Base-by-base conservation (phyloP, 2,113 vertebrate genomes). In the Thunnus maccoyii region DNA sequence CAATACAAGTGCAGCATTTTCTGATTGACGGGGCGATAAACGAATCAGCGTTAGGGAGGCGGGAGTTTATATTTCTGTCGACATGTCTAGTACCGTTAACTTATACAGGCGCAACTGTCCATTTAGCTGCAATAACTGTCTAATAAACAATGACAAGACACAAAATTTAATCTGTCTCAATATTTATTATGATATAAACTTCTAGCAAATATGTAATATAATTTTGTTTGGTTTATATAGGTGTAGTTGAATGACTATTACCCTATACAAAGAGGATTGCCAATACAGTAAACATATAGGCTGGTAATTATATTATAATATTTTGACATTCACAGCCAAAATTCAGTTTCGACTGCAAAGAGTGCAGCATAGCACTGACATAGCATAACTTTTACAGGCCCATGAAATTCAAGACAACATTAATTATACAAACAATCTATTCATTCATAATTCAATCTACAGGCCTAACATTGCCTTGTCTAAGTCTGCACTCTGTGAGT, bases 371-470 rank as follows among this genome's bases (percentile, higher is more conserved):
- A 67, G n/a, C 70, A 56, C 14, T 74, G 54, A 25, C 41, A 60
- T 0, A 41, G 56, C 25, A 71, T n/a, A 68, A 58, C 20, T 62
- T 61, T 46, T 76, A 73, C 36, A 68, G 57, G 69, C n/a, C 79
- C 13, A 67, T 74, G 46, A 84, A 68, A 75, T 55, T 63, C 56
- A 65, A 84, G 65, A 77, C 50, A 73, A 41, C 77, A 86, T 87
- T 80, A 84, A 87, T 85, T 88, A 88, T 89, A 72, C 75, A 88
- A 70, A 32, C 25, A 82, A 79, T 50, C 3, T 79, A 55, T 83
- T 84, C 78, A 89, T 89, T 76, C 54, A 83, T 89, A 86, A 88
- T 91, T 89, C 60, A 90, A 15, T 30, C 58, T 47, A 22, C 9
- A 74, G 65, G 30, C 25, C 60, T 16, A 55, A 69, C 56, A 62